Evolutionary conservation across 2,113 vertebrate genomes (phyloP).

Genomic region (Tor tambroides): DNA sequence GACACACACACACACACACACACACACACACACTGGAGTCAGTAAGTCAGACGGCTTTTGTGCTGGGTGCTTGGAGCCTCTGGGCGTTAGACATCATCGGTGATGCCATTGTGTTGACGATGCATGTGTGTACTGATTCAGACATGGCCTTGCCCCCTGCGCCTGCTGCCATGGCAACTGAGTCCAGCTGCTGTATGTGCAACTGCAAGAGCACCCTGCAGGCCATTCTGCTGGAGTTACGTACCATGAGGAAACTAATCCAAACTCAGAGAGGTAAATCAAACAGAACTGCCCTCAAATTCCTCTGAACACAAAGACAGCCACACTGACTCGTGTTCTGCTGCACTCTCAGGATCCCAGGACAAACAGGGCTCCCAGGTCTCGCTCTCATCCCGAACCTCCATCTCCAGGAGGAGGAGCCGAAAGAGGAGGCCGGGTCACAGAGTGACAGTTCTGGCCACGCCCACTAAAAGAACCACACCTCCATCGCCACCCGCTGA

Average conservation of each 20-base stretch:
- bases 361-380: constrained; percentile 76
- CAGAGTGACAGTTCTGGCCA: constrained; percentile 75
- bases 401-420: constrained; percentile 81
- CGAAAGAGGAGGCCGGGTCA: constrained; percentile 87
- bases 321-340: neutral
- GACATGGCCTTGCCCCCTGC: constrained; percentile 75
- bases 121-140: constrained; percentile 58
- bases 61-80: constrained; percentile 27
- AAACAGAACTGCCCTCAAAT: neutral
- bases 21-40: constrained; percentile 10
- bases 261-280: constrained; percentile 89
- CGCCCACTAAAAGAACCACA: constrained; percentile 70
- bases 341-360: constrained; percentile 55
- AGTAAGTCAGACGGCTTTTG: constrained; percentile 11
- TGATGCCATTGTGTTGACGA: constrained; percentile 4
- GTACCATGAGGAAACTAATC: constrained; percentile 90
- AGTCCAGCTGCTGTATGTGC: constrained; percentile 89
- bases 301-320: neutral
- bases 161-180: constrained; percentile 58
- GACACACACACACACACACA: neutral
- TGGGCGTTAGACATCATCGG: constrained; percentile 31
- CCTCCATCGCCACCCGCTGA: constrained; percentile 37
- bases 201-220: constrained; percentile 92
- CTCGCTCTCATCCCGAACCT: constrained; percentile 76
- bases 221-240: constrained; percentile 92